These are phyloP conservation scores for Zoanthus solanderi DNA, from an alignment of 92 coral and sea anemone genomes.

Conservation along the genomic window DNA sequence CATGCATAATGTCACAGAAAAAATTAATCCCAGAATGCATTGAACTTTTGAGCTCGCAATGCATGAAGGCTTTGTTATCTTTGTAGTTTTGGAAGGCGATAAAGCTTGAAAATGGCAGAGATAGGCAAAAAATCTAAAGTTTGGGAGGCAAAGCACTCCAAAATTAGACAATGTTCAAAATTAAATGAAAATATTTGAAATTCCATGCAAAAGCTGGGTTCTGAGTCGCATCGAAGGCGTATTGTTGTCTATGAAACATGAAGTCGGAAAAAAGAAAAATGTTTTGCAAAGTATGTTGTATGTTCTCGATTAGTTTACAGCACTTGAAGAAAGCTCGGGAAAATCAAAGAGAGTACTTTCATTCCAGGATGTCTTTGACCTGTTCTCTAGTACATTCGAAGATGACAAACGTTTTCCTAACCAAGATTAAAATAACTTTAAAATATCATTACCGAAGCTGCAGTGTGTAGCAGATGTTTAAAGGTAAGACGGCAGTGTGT, in stretches of 20 bases:
- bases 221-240: conserved; percentile 20
- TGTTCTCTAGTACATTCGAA: conserved; percentile 47
- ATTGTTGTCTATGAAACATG: conserved; percentile 15
- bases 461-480: too few species aligned
- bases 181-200: neutral
- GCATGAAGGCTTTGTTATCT: conserved; percentile 5
- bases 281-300: conserved; percentile 34
- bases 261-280: conserved; percentile 2
- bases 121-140: conserved; percentile 1
- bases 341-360: conserved; percentile 43
- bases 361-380: conserved; percentile 52
- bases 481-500: too few species aligned
- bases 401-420: conserved; percentile 26
- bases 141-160: conserved; percentile 11
- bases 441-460: too few species aligned
- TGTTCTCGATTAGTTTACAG: conserved; percentile 54
- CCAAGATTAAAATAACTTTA: conserved; percentile 16
- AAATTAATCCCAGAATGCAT: conserved; percentile 12
- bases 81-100: neutral
- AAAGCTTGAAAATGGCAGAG: conserved; percentile 14
- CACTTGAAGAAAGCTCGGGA: conserved; percentile 34
- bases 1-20: conserved; percentile 8
- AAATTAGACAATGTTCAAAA: neutral
- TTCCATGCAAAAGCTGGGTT: conserved; percentile 12
- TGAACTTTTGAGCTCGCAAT: neutral